Evolutionary conservation across 2,113 vertebrate genomes (phyloP), one percentile per base, ranked within the genome.

Genomic region (Carassius gibelio): DNA sequence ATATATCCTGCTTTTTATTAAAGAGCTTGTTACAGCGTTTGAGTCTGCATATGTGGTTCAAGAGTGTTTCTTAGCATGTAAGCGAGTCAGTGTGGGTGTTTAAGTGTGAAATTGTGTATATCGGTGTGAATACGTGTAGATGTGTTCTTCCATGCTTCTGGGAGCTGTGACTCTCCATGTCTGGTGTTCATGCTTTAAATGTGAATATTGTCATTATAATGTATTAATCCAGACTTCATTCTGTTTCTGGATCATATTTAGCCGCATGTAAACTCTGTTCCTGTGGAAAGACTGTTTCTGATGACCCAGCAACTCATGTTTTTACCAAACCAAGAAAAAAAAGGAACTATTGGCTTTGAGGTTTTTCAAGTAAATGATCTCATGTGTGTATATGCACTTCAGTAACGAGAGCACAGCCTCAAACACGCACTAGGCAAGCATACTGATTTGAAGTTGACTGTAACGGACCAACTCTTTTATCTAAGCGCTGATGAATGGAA

Each of bases 241-340:
- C 11, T 8, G 2, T 10, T 72, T 19, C 8, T 11, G 3, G 52
- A 13, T 34, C 75, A 57, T 5, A 19, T 21, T 77, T 2, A 23
- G 30, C 0, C 4, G 17, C 30, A 21, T 38, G 52, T 38, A 1
- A 59, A 55, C 30, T 4, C 3, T 55, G 17, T 38, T 68, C 0
- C 26, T 13, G 9, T 69, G 30, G 3, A 1, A 23, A 14, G 57
- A 6, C n/a, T 4, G 3, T 30, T 80, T 59, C 57, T 78, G 62
- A 68, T 85, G 80, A 71, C 36, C 26, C 83, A 50, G n/a, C 36
- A 4, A 50, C 14, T 77, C 10, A 82, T 48, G 42, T 82, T 69
- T 74, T 75, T 50, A 83, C 81, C 13, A 50, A 78, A 59, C 38
- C 1, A 2, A 68, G 85, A 61, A 64, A 72, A 84, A 85, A 85